phyloP scores from a whole-genome alignment of 2,888 invertebrate species.

The Drosophila glabriapex region DNA sequence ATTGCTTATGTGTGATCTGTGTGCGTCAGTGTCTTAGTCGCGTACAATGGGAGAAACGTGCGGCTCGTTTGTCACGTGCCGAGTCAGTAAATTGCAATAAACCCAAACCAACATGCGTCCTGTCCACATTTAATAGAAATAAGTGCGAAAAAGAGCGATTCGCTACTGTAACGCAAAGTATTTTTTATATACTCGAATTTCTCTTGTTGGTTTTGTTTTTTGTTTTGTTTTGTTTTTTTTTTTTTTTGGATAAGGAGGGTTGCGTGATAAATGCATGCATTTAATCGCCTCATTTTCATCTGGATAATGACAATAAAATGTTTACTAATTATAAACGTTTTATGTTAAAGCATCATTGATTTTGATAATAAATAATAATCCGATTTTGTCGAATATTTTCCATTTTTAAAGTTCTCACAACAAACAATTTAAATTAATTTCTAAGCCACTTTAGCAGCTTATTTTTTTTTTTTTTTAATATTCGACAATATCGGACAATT shows the following conservation, averaged over 20 bases:
- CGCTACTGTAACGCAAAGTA: constrained; percentile 5
- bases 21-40: constrained; percentile 37
- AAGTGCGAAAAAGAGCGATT: constrained; percentile 42
- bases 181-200: constrained; percentile 27
- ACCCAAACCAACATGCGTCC: constrained; percentile 70
- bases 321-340: not conserved
- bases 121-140: constrained; percentile 68
- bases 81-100: constrained; percentile 82
- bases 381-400: too few species aligned
- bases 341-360: not conserved
- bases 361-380: not conserved
- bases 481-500: too few species aligned
- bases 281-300: not conserved
- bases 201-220: not conserved
- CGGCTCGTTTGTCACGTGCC: constrained; percentile 81
- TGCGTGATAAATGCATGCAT: not conserved
- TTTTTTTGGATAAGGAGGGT: not conserved
- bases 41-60: constrained; percentile 69
- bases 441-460: too few species aligned
- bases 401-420: too few species aligned
- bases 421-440: not conserved
- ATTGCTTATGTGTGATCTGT: constrained; percentile 56
- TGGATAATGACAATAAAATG: not conserved
- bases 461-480: too few species aligned
- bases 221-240: too few species aligned